Base-by-base conservation (phyloP, 2,888 invertebrate genomes). In the Ennomos quercinarius region DNA sequence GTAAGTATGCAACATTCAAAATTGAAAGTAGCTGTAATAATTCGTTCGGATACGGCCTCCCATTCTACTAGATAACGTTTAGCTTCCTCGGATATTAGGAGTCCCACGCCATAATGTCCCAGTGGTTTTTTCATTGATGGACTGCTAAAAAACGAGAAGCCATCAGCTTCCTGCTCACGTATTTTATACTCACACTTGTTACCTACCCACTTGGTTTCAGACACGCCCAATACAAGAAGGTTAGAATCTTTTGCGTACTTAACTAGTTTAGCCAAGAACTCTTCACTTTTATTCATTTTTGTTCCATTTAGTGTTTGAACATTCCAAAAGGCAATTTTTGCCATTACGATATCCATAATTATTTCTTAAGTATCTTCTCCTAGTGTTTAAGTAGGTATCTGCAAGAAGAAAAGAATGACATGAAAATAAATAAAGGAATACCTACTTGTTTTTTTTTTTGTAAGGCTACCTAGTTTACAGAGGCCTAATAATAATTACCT, bases 11-110 rank as follows among this genome's bases (percentile, higher is more conserved):
- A n/a, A 34, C 27, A 12, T 41, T 11, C 10, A 34, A 11, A 34
- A 9, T 12, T 4, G 49, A 49, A 49, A 1, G 49, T 49, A 11
- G 49, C 49, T 10, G 49, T 49, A 8, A 49, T 40, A 9, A 49
- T 49, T 34, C 49, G 27, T 12, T 49, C 49, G 3, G 40, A 49
- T 9, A 49, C 35, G 5, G 49, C 11, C 40, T 40, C 34, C 49
- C 49, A 49, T 8, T 34, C 12, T 40, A 40, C 9, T 40, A 49
- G 12, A 8, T 49, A 12, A 10, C 9, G 40, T 34, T 17, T 10
- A 8, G 11, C 27, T 17, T 8, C 8, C 9, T 1, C 1, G 34
- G 8, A 40, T 10, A 49, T 8, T 5, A 49, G 40, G 6, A 49
- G 11, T 4, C 49, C 49, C n/a, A 49, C 40, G 8, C 49, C 49